phyloP scores from a whole-genome alignment of 2,888 invertebrate genomes.

The Exocentrus adspersus region DNA sequence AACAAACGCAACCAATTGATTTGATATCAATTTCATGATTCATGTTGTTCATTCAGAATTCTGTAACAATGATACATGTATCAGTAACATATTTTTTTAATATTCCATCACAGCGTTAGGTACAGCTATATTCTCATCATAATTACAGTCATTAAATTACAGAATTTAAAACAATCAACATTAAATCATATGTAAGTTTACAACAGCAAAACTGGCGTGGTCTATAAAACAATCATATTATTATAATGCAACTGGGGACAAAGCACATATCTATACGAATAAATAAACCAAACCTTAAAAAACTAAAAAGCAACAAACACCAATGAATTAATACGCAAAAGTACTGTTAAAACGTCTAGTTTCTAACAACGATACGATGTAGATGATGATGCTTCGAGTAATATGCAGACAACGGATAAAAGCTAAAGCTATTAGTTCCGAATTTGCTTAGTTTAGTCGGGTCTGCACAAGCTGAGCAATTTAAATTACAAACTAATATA shows the following conservation, averaged over 20 bases:
- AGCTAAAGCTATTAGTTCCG: constrained; percentile 13
- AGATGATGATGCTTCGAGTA: constrained; percentile 4
- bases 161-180: constrained; percentile 4
- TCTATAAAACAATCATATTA: constrained; percentile 25
- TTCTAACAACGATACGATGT: constrained; percentile 10
- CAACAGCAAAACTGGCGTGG: constrained; percentile 26
- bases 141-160: no score
- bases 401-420: constrained; percentile 17
- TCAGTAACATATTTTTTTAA: no score
- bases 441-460: neutral
- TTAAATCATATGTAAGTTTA: neutral
- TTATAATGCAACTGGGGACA: neutral
- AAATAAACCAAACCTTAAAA: constrained; percentile 21
- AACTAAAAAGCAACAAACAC: constrained; percentile 29
- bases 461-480: constrained; percentile 11
- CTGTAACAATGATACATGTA: neutral
- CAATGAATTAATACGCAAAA: constrained; percentile 26
- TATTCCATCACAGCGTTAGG: no score
- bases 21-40: neutral
- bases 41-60: neutral
- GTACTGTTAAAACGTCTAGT: constrained; percentile 12
- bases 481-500: neutral
- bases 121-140: no score
- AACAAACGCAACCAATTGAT: constrained; percentile 11
- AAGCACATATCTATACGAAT: constrained; percentile 2